phyloP scores from a whole-genome alignment of 2,888 invertebrate species.

The Ochropleura plecta region DNA sequence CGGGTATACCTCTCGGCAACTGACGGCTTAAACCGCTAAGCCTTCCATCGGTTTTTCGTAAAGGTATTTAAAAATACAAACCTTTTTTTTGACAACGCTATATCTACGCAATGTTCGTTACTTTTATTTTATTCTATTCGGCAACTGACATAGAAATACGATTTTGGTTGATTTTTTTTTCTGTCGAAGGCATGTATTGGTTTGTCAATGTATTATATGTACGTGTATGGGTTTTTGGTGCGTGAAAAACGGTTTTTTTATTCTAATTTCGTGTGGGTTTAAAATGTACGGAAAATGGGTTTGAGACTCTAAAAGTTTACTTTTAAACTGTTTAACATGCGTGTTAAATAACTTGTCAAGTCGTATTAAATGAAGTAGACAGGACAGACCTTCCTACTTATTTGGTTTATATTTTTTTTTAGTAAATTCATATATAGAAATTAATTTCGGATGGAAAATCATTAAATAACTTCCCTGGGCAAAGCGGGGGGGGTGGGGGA shows the following conservation, averaged over 20 bases:
- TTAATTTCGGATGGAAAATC: too few species aligned
- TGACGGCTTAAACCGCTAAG: conserved; percentile 46
- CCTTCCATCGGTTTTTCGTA: conserved; percentile 8
- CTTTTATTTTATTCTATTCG: conserved; percentile 48
- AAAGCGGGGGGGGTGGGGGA: too few species aligned
- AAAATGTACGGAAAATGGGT: too few species aligned
- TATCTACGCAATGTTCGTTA: conserved; percentile 12
- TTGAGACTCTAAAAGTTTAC: too few species aligned
- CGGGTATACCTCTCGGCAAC: conserved; percentile 37
- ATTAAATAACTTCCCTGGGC: too few species aligned
- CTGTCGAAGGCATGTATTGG: conserved; percentile 15
- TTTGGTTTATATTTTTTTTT: too few species aligned
- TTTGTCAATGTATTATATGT: not conserved
- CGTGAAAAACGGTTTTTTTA: not conserved
- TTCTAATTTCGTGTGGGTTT: too few species aligned
- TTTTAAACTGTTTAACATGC: too few species aligned
- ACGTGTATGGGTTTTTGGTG: conserved; percentile 12
- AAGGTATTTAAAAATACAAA: conserved; percentile 52
- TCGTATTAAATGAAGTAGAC: too few species aligned
- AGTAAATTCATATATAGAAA: too few species aligned
- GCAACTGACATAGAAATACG: conserved; percentile 33
- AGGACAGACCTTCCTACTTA: too few species aligned
- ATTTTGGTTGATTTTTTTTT: conserved; percentile 6
- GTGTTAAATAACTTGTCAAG: too few species aligned
- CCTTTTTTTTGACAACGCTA: conserved; percentile 33